Evolutionary conservation across 2,113 vertebrate species (phyloP), one percentile per base, ranked within the genome.

Genomic region (Vulpes ferrilata): DNA sequence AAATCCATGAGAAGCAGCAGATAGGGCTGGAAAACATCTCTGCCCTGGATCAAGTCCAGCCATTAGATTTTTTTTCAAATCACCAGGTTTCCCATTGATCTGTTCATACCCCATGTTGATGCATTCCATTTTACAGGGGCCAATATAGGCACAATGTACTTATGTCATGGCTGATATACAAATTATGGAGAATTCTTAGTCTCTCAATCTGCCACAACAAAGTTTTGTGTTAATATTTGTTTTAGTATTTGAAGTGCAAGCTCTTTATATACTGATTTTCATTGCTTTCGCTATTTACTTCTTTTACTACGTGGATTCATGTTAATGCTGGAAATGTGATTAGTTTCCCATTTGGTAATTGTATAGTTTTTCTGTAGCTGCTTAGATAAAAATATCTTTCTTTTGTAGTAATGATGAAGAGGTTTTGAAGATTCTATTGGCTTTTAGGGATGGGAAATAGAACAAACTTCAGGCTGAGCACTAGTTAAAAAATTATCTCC

Each of bases 401-500:
- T 16, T 94, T 95, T 79, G 59, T 65, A 79, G 23, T 32, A 86
- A 65, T n/a, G 59, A 59, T 8, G 16, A 55, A 64, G 62, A 95
- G 20, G n/a, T 73, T 82, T 90, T 57, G 43, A 85, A 95, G 23
- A 27, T 59, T 55, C 48, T 86, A 10, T 62, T 84, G 64, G 87
- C 35, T 32, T 82, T 74, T 53, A 73, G 35, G 53, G 16, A 3
- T 84, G 76, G 35, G 60, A 96, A 93, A 82, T 32, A 67, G 43
- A 90, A 67, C n/a, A 88, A n/a, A 88, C 64, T 97, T 93, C 81
- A 97, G 85, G 73, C 85, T 95, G 60, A 95, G 48, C 82, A 87
- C 81, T 93, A 78, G 65, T 95, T 96, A 38, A 93, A 89, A 82
- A 79, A 82, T 78, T 5, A 1, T 85, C 65, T 79, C 48, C 38